These are phyloP conservation scores for Heliopora coerulea DNA, from an alignment of 92 coral and sea anemone species.

Conservation along the genomic window DNA sequence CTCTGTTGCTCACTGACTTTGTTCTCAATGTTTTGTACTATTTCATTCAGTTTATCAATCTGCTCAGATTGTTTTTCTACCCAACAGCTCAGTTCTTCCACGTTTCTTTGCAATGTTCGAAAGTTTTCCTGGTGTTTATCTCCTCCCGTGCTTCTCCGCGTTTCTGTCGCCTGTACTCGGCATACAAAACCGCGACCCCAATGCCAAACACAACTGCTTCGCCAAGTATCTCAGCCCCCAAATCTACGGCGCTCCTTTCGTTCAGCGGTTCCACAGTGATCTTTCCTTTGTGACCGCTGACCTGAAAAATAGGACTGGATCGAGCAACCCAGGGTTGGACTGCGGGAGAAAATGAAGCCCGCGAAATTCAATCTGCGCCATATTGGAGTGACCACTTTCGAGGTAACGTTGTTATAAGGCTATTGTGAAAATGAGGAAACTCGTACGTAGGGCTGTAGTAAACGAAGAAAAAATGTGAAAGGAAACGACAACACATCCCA, in stretches of 20 bases:
- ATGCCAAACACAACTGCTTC: conserved; percentile 63
- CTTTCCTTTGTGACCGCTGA: conserved; percentile 39
- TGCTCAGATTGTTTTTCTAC: conserved; percentile 74
- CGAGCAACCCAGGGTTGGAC: no score
- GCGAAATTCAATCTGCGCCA: no score
- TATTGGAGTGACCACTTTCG: no score
- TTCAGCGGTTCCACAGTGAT: conserved; percentile 26
- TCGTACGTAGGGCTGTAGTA: no score
- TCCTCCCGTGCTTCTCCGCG: conserved; percentile 73
- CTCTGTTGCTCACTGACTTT: conserved; percentile 8
- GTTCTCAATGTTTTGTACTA: not conserved
- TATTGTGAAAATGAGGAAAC: no score
- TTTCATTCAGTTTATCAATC: conserved; percentile 60
- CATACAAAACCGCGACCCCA: conserved; percentile 64
- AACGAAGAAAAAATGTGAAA: no score
- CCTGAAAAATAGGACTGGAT: no score
- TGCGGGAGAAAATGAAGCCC: no score
- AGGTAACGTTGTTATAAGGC: no score
- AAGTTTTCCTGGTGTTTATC: conserved; percentile 64
- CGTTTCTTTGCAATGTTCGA: conserved; percentile 50
- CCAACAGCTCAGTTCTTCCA: conserved; percentile 61
- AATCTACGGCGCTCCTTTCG: conserved; percentile 19
- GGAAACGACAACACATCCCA: no score
- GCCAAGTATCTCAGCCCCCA: conserved; percentile 34
- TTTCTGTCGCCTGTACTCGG: conserved; percentile 79